These are phyloP conservation scores for Brachyalestes nurse DNA, from an alignment of 2,797 vertebrate genomes.

Conservation along the genomic window DNA sequence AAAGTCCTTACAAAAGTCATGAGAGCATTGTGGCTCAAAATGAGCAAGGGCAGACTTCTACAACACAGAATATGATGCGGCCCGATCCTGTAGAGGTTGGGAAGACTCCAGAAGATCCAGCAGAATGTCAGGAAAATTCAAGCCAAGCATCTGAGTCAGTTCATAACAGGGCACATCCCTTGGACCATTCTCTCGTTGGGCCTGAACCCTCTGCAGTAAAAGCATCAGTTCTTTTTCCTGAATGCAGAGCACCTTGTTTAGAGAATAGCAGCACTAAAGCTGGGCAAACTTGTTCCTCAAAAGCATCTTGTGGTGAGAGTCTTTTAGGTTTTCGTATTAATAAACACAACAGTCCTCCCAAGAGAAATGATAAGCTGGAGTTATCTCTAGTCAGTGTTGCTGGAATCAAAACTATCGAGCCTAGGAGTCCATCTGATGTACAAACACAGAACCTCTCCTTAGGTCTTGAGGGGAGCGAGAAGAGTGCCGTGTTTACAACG, in stretches of 20 bases:
- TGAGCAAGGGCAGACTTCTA: not conserved
- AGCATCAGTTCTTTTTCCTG: not conserved
- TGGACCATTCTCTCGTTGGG: not conserved
- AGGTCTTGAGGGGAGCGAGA: not conserved
- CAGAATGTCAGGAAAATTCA: slow-evolving; percentile 5
- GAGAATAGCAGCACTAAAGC: not conserved
- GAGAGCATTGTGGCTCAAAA: not conserved
- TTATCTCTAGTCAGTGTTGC: too few relatives aligned
- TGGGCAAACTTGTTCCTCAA: not conserved
- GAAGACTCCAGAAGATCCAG: not conserved
- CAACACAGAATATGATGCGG: not conserved
- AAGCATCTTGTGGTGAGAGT: not conserved
- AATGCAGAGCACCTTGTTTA: not conserved
- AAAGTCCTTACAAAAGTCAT: not conserved
- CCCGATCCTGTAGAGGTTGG: not conserved
- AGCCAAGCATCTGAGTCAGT: slow-evolving; percentile 1
- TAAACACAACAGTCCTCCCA: not conserved
- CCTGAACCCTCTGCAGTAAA: not conserved
- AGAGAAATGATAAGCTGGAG: not conserved
- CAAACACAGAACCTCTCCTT: not conserved
- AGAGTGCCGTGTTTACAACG: too few relatives aligned
- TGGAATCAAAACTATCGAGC: not conserved
- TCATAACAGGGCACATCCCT: not conserved
- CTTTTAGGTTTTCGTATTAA: not conserved
- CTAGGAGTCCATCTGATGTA: not conserved